Percentiles rank a stretch among this genome's conserved stretches.
Conservation (phyloP, 2,888 invertebrate genomes). For the Thera britannica region DNA sequence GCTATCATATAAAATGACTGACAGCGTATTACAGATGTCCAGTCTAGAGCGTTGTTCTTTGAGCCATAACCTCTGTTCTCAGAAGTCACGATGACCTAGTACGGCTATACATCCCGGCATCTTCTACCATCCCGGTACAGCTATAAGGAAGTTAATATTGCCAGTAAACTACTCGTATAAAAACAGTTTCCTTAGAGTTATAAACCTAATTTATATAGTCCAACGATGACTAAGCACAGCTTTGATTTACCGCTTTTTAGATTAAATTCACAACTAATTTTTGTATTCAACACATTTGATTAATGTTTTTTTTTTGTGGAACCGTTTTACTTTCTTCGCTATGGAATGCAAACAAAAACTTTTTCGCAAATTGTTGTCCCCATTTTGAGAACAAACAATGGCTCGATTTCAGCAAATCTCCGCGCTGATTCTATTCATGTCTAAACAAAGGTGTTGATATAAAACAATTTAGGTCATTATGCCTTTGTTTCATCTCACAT, state of each 20-base stretch:
- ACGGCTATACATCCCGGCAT: too few species aligned
- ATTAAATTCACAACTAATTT: background rate
- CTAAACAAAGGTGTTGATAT: conserved; percentile 31
- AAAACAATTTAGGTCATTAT: conserved; percentile 32
- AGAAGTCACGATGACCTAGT: background rate
- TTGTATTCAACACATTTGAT: conserved; percentile 15
- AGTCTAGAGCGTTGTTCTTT: conserved; percentile 41
- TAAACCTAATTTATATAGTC: background rate
- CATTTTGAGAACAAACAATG: conserved; percentile 24
- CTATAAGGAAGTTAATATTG: too few species aligned
- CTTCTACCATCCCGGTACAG: too few species aligned
- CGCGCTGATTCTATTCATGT: conserved; percentile 26
- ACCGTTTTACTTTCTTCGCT: conserved; percentile 16
- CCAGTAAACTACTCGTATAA: background rate
- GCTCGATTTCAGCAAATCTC: conserved; percentile 28
- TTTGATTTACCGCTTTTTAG: conserved; percentile 8
- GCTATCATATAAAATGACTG: conserved; percentile 52
- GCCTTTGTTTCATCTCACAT: conserved; percentile 26
- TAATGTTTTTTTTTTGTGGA: conserved; percentile 10
- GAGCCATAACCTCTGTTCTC: conserved; percentile 10
- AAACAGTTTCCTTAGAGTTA: background rate
- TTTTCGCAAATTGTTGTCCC: conserved; percentile 18
- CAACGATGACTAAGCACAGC: conserved; percentile 4
- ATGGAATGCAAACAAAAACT: conserved; percentile 17
- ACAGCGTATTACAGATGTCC: conserved; percentile 43